These are phyloP conservation scores for Tetrax tetrax DNA, from an alignment of 2,113 vertebrate species.

Conservation along the genomic window DNA sequence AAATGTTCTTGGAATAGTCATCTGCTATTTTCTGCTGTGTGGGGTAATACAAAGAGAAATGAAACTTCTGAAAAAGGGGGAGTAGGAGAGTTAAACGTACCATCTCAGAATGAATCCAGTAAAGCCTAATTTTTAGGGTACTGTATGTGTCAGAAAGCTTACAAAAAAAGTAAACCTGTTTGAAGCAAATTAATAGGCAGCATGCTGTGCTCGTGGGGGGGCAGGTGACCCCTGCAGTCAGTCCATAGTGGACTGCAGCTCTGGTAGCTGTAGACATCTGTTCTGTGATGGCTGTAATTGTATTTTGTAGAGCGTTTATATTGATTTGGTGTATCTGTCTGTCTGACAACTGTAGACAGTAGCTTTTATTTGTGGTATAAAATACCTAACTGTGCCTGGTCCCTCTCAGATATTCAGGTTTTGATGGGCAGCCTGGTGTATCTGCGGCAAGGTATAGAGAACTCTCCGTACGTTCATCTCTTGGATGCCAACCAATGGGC, in stretches of 20 bases:
- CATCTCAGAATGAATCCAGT: background rate
- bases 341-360: background rate
- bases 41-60: constrained; percentile 15
- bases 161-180: background rate
- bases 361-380: background rate
- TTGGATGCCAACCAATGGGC: constrained; percentile 87
- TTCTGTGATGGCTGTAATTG: too few species aligned
- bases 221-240: too few species aligned
- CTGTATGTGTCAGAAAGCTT: background rate
- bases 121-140: background rate
- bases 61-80: background rate
- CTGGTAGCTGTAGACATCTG: rapidly evolving
- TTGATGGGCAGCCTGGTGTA: constrained; percentile 88
- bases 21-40: constrained; percentile 24
- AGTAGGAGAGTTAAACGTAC: background rate
- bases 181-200: background rate
- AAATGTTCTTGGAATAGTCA: constrained; percentile 17
- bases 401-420: constrained; percentile 82
- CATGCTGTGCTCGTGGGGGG: background rate
- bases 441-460: constrained; percentile 85
- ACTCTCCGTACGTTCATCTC: constrained; percentile 85
- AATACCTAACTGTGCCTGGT: background rate
- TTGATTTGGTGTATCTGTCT: background rate
- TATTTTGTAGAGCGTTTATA: background rate
- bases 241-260: background rate